A percentile compares a stretch with the other conserved stretches of the same genome.
Evolutionary conservation across 2,888 invertebrate species (phyloP).

Genomic region (Selenia dentaria): DNA sequence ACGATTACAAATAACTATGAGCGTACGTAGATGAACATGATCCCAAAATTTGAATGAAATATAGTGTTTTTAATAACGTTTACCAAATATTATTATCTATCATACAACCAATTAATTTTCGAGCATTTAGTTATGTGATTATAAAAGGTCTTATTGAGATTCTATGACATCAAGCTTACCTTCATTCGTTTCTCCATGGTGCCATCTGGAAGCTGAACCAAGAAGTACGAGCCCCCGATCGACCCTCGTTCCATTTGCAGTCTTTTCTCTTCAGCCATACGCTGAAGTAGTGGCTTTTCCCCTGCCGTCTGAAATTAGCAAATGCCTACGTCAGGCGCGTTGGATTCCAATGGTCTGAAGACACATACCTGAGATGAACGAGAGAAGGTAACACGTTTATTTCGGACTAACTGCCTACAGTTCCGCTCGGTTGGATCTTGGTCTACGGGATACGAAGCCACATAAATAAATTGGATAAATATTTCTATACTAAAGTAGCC

Average conservation of each 20-base stretch:
- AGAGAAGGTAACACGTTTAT: too few species aligned
- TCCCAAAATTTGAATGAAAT: conserved; percentile 1
- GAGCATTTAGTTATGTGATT: too few species aligned
- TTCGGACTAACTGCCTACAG: too few species aligned
- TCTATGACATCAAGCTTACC: conserved; percentile 72
- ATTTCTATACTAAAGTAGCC: too few species aligned
- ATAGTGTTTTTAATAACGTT: too few species aligned
- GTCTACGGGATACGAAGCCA: too few species aligned
- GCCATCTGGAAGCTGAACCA: conserved; percentile 95
- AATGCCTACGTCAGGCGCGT: too few species aligned
- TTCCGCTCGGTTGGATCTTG: too few species aligned
- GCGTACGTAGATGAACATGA: conserved; percentile 4
- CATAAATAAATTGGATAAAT: too few species aligned
- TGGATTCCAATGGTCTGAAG: too few species aligned
- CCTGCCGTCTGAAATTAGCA: conserved; percentile 74
- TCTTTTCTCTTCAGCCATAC: conserved; percentile 97
- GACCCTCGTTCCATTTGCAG: conserved; percentile 96
- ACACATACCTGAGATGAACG: too few species aligned
- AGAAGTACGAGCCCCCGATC: conserved; percentile 93
- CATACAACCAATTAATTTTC: too few species aligned
- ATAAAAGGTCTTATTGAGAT: conserved; percentile 14
- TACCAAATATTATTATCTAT: neutral
- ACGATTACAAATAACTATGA: conserved; percentile 12
- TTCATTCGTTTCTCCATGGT: conserved; percentile 95
- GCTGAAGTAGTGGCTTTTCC: conserved; percentile 92